Percentiles rank a stretch among this genome's conserved stretches.
These are phyloP conservation scores for Lacanobia oleracea DNA, from an alignment of 2,888 invertebrate species.

Conservation along the genomic window DNA sequence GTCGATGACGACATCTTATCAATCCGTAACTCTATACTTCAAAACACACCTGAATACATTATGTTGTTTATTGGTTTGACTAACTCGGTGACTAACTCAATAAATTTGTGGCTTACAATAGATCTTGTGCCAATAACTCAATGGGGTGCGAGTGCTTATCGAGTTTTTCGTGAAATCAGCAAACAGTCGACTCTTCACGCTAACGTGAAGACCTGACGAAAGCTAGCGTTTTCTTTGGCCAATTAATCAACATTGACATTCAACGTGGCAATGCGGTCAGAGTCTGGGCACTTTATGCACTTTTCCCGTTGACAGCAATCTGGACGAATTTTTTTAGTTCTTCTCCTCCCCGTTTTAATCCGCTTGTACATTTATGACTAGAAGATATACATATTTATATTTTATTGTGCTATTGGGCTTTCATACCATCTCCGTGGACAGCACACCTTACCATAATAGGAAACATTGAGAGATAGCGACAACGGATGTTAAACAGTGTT, in stretches of 20 bases:
- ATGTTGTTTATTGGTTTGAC: slow-evolving; percentile 16
- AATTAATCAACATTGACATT: no score
- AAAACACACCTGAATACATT: slow-evolving; percentile 35
- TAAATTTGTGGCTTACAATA: not conserved
- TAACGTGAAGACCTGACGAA: no score
- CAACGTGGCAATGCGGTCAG: no score
- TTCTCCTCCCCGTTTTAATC: no score
- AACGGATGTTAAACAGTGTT: no score
- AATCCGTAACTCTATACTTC: slow-evolving; percentile 37
- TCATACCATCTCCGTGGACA: not conserved
- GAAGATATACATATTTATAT: not conserved
- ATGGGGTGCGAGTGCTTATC: not conserved
- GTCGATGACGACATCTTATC: slow-evolving; percentile 49
- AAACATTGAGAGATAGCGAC: not conserved
- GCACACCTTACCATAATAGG: not conserved
- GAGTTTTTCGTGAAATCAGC: no score
- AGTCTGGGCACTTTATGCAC: no score
- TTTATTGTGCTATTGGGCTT: not conserved
- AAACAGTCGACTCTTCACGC: no score
- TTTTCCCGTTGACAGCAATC: no score
- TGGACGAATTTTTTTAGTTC: no score
- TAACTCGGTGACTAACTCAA: not conserved
- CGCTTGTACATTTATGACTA: no score
- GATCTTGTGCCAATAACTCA: not conserved
- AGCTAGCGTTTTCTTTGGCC: no score